phyloP scores from a whole-genome alignment of 1,140 invertebrate genomes.

The Dermatophagoides farinae region DNA sequence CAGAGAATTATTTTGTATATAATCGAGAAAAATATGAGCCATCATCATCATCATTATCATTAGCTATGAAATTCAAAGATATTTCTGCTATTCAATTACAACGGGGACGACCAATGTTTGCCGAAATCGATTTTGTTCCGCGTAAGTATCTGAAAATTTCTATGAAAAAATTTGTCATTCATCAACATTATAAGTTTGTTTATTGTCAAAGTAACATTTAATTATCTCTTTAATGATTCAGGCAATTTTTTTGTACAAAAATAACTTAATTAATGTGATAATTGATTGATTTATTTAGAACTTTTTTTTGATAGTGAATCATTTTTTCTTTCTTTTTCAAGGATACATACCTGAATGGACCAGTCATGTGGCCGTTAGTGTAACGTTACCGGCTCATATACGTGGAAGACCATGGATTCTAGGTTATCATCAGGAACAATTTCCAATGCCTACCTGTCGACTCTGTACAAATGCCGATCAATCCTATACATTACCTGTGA shows the following conservation, averaged over 20 bases:
- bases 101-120: background rate
- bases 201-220: too few relatives aligned
- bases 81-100: background rate
- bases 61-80: background rate
- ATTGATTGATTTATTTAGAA: background rate
- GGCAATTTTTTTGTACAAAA: too few relatives aligned
- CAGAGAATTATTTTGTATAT: background rate
- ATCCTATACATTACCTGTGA: conserved; percentile 6
- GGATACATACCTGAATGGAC: conserved; percentile 6
- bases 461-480: conserved; percentile 6
- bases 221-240: too few relatives aligned
- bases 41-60: background rate
- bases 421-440: conserved; percentile 6
- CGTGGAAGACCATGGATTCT: background rate
- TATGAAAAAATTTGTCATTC: too few relatives aligned
- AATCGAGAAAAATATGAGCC: background rate
- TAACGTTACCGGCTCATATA: background rate
- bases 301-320: too few relatives aligned
- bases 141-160: background rate
- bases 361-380: background rate
- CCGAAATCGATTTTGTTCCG: conserved; percentile 10
- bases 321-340: background rate
- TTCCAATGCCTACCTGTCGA: conserved; percentile 2
- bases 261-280: background rate
- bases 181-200: too few relatives aligned